These are phyloP conservation scores for Drosophila eugracilis DNA, from an alignment of 1,140 invertebrate species.

Conservation along the genomic window DNA sequence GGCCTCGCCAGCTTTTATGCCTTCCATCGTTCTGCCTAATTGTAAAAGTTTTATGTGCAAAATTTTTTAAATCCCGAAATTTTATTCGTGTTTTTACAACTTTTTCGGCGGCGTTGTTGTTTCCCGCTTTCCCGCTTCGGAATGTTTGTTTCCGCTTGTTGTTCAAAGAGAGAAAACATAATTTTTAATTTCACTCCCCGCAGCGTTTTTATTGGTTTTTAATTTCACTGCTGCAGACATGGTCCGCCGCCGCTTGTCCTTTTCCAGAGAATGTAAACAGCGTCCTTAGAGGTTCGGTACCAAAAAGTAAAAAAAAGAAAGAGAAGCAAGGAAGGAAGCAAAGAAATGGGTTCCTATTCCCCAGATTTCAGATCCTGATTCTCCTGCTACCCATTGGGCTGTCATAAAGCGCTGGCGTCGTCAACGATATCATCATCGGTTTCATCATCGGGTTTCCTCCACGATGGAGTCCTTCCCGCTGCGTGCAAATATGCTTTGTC, in stretches of 20 bases:
- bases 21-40: constrained; percentile 71
- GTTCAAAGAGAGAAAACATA: constrained; percentile 72
- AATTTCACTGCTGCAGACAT: constrained; percentile 70
- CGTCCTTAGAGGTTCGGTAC: constrained; percentile 65
- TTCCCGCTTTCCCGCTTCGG: constrained; percentile 9
- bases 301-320: not conserved
- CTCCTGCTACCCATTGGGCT: constrained; percentile 40
- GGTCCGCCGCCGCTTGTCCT: constrained; percentile 42
- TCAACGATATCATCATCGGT: constrained; percentile 69
- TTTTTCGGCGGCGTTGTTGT: constrained; percentile 34
- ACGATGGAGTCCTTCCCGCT: constrained; percentile 52
- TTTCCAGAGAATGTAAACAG: constrained; percentile 66
- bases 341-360: constrained; percentile 10
- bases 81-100: constrained; percentile 58
- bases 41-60: constrained; percentile 69
- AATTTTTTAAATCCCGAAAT: constrained; percentile 39
- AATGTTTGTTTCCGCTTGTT: constrained; percentile 62
- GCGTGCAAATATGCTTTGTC: constrained; percentile 80
- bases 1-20: constrained; percentile 59
- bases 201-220: constrained; percentile 79
- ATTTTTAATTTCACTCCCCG: constrained; percentile 77
- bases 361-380: not conserved
- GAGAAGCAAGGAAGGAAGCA: not conserved
- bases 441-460: constrained; percentile 6
- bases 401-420: constrained; percentile 73